Evolutionary conservation across 1,140 invertebrate genomes (phyloP), one percentile per base, ranked within the genome.

Genomic region (Kradibia gibbosae): DNA sequence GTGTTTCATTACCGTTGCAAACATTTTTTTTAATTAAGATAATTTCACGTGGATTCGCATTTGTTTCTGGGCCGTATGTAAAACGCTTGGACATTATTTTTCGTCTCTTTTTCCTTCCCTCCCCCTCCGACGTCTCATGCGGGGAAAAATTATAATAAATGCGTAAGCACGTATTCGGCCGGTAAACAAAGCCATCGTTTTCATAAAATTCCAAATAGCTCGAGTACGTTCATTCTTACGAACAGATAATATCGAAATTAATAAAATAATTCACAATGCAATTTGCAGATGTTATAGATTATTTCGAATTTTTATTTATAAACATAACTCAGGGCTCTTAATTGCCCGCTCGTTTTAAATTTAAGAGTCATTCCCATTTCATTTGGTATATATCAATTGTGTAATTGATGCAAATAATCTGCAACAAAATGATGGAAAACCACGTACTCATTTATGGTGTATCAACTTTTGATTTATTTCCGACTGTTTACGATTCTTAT

Each of bases 21-120:
- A 36, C 62, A 39, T 39, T 39, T 39, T 65, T n/a, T 67, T 67
- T 67, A 67, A 67, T 67, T 67, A 67, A 67, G 62, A 67, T 67
- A 67, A 67, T 67, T 67, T 67, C 10, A 17, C 62, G 17, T 11
- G 62, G n/a, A 67, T 39, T 5, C 5, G 20, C 36, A 11, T 67
- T 67, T 36, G 31, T 39, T 67, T 25, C 13, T 28, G 31, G 13
- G 1, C 1, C 57, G 25, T n/a, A 31, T 1, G n/a, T 13, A 45
- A 13, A 45, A 13, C 5, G 13, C 42, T 45, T 45, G 42, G 13
- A 45, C 42, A 45, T 45, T 45, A 13, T 13, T 45, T 13, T 45
- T 13, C 13, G 7, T 45, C 42, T 45, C 42, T 45, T 13, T 45
- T 13, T 45, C 42, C 13, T 13, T 45, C 42, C 13, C 42, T 45